Percentiles rank a stretch among this genome's conserved stretches.
Conservation (phyloP, 2,113 vertebrate species). For the Eptesicus fuscus region DNA sequence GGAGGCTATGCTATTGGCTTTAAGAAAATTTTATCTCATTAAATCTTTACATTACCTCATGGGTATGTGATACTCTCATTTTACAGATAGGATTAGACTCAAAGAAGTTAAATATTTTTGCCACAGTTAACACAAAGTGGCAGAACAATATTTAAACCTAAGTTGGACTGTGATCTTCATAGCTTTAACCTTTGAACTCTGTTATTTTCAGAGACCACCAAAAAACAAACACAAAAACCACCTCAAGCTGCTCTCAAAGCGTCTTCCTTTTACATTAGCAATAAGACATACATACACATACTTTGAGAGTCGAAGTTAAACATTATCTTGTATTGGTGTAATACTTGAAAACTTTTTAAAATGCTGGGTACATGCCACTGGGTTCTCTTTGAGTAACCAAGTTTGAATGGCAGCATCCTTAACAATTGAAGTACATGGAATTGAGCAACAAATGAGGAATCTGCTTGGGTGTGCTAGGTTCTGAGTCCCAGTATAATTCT, state of each 20-base stretch:
- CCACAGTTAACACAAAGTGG: neutral
- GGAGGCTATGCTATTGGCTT: neutral
- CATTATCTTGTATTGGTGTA: neutral
- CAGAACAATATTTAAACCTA: neutral
- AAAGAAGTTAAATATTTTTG: neutral
- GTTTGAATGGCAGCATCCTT: neutral
- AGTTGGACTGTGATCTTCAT: neutral
- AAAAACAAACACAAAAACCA: neutral
- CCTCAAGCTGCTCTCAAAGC: neutral
- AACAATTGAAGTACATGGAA: neutral
- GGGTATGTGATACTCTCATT: constrained; percentile 15
- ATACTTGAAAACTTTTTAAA: neutral
- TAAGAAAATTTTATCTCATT: constrained; percentile 8
- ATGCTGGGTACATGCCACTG: neutral
- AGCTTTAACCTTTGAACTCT: neutral
- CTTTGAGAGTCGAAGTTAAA: neutral
- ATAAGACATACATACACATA: neutral
- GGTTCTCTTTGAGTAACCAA: neutral
- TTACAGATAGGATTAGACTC: neutral
- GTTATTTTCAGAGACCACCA: neutral
- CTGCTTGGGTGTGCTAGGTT: neutral
- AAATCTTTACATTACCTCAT: neutral
- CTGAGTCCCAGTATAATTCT: neutral
- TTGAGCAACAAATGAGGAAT: neutral
- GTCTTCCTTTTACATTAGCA: neutral